Base-by-base conservation (phyloP, 2,888 invertebrate species). In the Acanthopleura granulata region DNA sequence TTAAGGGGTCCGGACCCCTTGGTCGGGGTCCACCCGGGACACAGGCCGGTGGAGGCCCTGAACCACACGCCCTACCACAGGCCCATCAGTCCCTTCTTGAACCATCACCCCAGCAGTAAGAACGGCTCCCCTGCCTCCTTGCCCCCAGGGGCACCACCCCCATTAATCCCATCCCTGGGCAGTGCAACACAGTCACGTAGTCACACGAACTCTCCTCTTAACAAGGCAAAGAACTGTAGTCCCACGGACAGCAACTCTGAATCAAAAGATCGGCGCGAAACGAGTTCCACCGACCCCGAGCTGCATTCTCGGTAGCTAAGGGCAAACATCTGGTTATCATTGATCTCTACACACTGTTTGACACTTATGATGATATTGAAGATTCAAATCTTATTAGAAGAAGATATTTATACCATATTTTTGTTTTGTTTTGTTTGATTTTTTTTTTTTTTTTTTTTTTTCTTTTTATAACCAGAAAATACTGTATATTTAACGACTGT, bases 131-230 rank as follows among this genome's bases (percentile, higher is more conserved):
- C 86, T 4, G 82, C 84, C n/a, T 79, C 81, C 74, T 77, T 84
- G 12, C 82, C 83, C 12, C 18, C 49, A 4, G 85, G 86, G 3
- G 84, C 83, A 1, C 87, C 86, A 9, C 87, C 87, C 6, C 87
- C 87, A 0, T 82, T 86, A 62, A 86, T 87, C 29, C 85, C 86
- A 57, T 85, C 86, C 62, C 83, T 82, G n/a, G 83, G 80, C 76
- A 81, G 85, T 70, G 75, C 81, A 49, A 79, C 80, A 49, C 74
- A 78, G 16, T 77, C 80, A 14, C 80, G 85, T 71, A 83, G 83
- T 76, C 87, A 85, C 74, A 80, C 81, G 72, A 82, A 82, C 72
- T 85, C 87, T 11, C 85, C 86, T 12, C 79, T 84, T 14, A 83
- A 82, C 71, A 86, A 85, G 77, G 77, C 81, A 4, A 86, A 86